Base-by-base conservation (phyloP, 2,113 vertebrate species). In the Hippocampus guttulatus region DNA sequence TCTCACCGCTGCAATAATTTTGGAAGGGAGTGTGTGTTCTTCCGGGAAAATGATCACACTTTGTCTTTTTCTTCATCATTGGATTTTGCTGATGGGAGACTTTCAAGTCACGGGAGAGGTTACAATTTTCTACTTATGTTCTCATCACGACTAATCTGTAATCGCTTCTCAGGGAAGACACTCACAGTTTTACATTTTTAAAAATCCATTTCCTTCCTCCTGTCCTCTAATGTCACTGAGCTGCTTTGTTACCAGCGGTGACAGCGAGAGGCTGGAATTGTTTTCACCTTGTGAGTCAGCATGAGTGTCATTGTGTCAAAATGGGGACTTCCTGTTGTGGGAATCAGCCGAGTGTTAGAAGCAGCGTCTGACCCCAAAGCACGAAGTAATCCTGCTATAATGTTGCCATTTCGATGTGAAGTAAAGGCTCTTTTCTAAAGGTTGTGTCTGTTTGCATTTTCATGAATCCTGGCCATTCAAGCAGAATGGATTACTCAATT, bases 211-310 rank as follows among this genome's bases (percentile, higher is more conserved):
- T 63, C 61, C 61, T 63, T 63, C 33, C 20, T 41, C 8, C 1
- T 41, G 61, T 63, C 61, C 61, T 41, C 38, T n/a, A n/a, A 63
- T 41, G 61, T 63, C 61, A 40, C 8, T 11, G 20, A 21, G 61
- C 14, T 9, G 10, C 9, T 38, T 63, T 63, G 61, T 41, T 40
- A 60, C 12, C 25, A 1, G 15, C 25, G 27, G 57, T 58, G 57
- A 60, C 57, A 60, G 57, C 12, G 25, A 60, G 57, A 30, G 57
- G 27, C 57, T 33, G 57, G 57, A 60, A 60, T 60, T 60, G 57
- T 60, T 60, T 55, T 60, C 57, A 60, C 57, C 57, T 60, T 60
- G 57, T 18, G 57, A 60, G 57, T 60, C 25, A 60, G 57, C 25
- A 8, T 18, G 25, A 2, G 57, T 60, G 25, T 60, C 57, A 60